Evolutionary conservation across 2,797 vertebrate species (phyloP).

Genomic region (Halcyon leucocephala): DNA sequence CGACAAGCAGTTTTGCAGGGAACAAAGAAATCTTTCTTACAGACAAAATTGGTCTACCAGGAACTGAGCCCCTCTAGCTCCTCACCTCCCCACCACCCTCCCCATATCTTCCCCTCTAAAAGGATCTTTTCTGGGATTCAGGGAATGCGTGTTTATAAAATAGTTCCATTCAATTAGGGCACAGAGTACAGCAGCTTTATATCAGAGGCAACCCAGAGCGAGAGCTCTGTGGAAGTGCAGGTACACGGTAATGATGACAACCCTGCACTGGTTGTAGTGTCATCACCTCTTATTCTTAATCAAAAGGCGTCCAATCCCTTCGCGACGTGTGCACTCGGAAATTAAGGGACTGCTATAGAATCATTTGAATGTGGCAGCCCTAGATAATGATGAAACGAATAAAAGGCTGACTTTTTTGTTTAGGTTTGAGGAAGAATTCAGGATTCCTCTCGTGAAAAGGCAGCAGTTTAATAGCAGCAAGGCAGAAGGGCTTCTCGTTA

Average conservation of each 20-base stretch:
- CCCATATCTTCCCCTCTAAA: slow-evolving; percentile 71
- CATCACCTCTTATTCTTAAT: slow-evolving; percentile 79
- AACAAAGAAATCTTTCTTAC: slow-evolving; percentile 64
- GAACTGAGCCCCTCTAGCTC: slow-evolving; percentile 69
- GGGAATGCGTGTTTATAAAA: slow-evolving; percentile 75
- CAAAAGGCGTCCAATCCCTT: slow-evolving; percentile 79
- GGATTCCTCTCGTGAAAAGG: slow-evolving; percentile 75
- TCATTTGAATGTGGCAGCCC: slow-evolving; percentile 79
- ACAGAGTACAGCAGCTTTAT: slow-evolving; percentile 74
- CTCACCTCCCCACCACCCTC: slow-evolving; percentile 74
- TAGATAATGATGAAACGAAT: slow-evolving; percentile 81
- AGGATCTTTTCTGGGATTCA: slow-evolving; percentile 75
- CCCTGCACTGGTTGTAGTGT: slow-evolving; percentile 76
- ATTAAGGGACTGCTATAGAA: slow-evolving; percentile 76
- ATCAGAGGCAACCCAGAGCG: slow-evolving; percentile 75
- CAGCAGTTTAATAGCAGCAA: slow-evolving; percentile 67
- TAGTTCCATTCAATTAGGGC: slow-evolving; percentile 78
- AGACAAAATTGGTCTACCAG: slow-evolving; percentile 64
- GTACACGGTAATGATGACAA: slow-evolving; percentile 78
- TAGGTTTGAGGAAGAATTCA: slow-evolving; percentile 76
- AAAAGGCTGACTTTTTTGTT: slow-evolving; percentile 75
- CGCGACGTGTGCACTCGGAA: slow-evolving; percentile 71
- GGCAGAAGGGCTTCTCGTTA: slow-evolving; percentile 74
- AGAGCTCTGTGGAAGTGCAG: slow-evolving; percentile 73
- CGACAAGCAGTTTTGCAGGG: slow-evolving; percentile 52